Evolutionary conservation across 1,140 invertebrate species (phyloP).

Genomic region (Reticulitermes speratus): DNA sequence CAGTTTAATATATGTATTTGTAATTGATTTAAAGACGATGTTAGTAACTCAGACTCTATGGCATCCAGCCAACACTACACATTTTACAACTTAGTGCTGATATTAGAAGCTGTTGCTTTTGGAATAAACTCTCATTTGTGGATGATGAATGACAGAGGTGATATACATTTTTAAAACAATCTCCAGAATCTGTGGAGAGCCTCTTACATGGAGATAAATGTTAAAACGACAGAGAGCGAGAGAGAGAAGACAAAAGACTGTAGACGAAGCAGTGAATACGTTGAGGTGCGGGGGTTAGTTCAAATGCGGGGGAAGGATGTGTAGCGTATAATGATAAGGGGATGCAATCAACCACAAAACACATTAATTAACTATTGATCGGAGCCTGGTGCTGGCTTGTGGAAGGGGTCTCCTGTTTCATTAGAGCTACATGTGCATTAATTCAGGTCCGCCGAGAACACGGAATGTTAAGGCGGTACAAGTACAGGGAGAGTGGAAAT

Average conservation of each 20-base stretch:
- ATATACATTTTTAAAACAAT: background rate
- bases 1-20: too few relatives aligned
- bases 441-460: background rate
- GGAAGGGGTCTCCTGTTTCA: conserved; percentile 17
- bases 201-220: conserved; percentile 11
- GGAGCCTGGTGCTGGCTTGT: conserved; percentile 12
- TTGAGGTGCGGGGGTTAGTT: background rate
- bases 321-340: conserved; percentile 22
- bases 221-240: background rate
- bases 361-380: conserved; percentile 31
- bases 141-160: background rate
- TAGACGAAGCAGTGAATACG: background rate
- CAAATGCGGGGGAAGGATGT: background rate
- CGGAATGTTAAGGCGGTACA: background rate
- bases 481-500: background rate
- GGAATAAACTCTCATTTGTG: too few relatives aligned
- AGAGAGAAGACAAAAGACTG: background rate
- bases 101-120: too few relatives aligned
- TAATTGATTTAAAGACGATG: too few relatives aligned
- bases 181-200: background rate
- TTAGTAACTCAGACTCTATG: too few relatives aligned
- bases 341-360: conserved; percentile 27
- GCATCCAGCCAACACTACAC: too few relatives aligned
- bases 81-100: too few relatives aligned
- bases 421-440: conserved; percentile 14